Conservation (phyloP, 2,888 invertebrate genomes). For the Blastobasis adustella region DNA sequence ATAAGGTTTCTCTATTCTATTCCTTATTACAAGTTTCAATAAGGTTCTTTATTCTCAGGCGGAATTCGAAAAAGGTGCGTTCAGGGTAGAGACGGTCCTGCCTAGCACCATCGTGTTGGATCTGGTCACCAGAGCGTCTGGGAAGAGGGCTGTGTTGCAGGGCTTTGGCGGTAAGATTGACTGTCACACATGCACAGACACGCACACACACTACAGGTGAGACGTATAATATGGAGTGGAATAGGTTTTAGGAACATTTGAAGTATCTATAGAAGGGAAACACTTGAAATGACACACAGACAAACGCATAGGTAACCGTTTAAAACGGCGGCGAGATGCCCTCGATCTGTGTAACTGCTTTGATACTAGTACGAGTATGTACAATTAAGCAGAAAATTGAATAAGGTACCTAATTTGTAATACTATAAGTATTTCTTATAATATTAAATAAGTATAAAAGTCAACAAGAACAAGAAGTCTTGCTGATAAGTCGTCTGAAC, state of each 20-base stretch:
- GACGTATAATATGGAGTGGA: too few relatives aligned
- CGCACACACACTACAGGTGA: too few relatives aligned
- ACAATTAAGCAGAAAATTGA: too few relatives aligned
- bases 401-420: too few relatives aligned
- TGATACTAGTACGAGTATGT: neutral
- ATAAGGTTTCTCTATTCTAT: too few relatives aligned
- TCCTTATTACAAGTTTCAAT: neutral
- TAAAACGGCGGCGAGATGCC: neutral
- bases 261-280: neutral
- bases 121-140: conserved; percentile 75
- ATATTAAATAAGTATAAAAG: too few relatives aligned
- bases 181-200: too few relatives aligned
- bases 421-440: too few relatives aligned
- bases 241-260: neutral
- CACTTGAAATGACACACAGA: neutral
- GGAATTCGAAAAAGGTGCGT: conserved; percentile 76
- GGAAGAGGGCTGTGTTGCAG: conserved; percentile 83
- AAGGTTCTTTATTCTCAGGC: conserved; percentile 35
- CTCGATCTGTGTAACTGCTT: neutral
- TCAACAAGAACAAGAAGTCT: too few relatives aligned
- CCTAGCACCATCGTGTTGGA: conserved; percentile 67
- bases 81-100: conserved; percentile 80
- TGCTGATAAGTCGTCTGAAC: too few relatives aligned
- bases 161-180: conserved; percentile 80
- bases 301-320: neutral